Evolutionary conservation across 2,113 vertebrate species (phyloP), one percentile per base, ranked within the genome.

Genomic region (Mellivora capensis): DNA sequence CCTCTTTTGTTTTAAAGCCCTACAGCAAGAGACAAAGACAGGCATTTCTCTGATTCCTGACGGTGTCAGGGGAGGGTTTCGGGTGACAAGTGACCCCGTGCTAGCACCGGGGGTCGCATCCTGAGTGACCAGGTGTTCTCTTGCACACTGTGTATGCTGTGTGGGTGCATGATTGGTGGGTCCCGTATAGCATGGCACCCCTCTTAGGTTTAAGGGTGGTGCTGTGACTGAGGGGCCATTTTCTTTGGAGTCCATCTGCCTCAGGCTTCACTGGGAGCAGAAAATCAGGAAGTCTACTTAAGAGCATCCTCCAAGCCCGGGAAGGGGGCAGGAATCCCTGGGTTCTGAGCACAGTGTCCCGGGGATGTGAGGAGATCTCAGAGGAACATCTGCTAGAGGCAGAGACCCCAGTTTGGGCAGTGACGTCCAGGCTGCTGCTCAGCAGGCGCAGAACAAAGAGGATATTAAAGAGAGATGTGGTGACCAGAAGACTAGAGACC

Each of bases 51-150:
- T 31, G 81, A 47, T 42, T 18, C 7, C 84, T 18, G 39, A 14
- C 1, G 0, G 21, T 18, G 21, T n/a, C 57, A 2, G 18, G 47
- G 39, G 27, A 34, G 3, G 12, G 18, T 54, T 44, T 1, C 10
- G 25, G 54, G 61, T 42, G 20, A n/a, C 37, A 42, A 52, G 57
- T 2, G 39, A 57, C 34, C 11, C n/a, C 49, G 21, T 6, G 7
- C 44, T 34, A 44, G 44, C 17, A 6, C 31, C 27, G 17, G 37
- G 44, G 44, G 17, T 18, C 21, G 1, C 12, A 7, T 3, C 17
- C 69, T 14, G 21, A 69, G 15, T 25, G 37, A 37, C 39, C n/a
- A 34, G 3, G 34, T 6, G 0, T n/a, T 27, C 57, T 42, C 25
- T 80, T 52, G 29, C 37, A 54, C 54, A 7, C 4, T 6, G 15